Conservation (phyloP, 2,888 invertebrate species). For the Polyommatus iphigenia region DNA sequence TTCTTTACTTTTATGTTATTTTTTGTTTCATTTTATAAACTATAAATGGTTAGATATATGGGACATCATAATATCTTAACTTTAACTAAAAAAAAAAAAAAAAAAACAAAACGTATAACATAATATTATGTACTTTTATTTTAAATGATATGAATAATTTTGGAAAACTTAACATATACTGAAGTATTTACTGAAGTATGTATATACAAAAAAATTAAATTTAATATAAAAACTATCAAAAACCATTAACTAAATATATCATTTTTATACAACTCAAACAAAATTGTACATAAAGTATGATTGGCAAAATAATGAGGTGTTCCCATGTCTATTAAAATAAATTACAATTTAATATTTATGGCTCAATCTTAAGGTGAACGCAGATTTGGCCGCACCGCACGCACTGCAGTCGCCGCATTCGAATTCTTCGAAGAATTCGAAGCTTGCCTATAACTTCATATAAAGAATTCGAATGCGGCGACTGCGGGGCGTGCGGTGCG, state of each 20-base stretch:
- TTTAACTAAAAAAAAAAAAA: neutral
- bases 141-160: constrained; percentile 6
- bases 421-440: no score
- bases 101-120: neutral
- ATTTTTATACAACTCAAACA: neutral
- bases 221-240: neutral
- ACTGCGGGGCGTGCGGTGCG: no score
- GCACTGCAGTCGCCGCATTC: no score
- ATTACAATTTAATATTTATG: neutral
- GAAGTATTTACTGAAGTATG: neutral
- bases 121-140: neutral
- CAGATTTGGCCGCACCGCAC: no score
- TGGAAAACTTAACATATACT: neutral
- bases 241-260: neutral
- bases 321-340: neutral
- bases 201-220: neutral
- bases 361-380: no score
- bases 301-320: neutral
- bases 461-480: no score
- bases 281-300: neutral
- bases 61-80: neutral
- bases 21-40: no score
- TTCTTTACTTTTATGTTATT: no score
- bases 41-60: neutral
- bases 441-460: no score